Evolutionary conservation across 2,888 invertebrate species (phyloP).

Genomic region (Tupiocoris notatus): DNA sequence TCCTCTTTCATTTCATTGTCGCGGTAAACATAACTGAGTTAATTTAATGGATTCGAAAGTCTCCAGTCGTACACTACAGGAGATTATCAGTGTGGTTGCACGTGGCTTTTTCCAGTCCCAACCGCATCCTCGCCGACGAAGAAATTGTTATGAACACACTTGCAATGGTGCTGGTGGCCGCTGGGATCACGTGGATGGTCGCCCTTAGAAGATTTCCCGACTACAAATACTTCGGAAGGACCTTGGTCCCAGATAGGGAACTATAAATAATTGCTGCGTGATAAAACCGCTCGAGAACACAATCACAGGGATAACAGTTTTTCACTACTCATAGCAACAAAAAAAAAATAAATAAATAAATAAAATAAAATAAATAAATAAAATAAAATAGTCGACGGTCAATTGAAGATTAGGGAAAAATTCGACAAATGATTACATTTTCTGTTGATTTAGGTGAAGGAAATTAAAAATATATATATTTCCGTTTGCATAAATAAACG

Average conservation of each 20-base stretch:
- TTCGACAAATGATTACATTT: too few species aligned
- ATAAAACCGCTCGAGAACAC: too few species aligned
- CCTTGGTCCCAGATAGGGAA: constrained; percentile 57
- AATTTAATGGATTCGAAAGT: neutral
- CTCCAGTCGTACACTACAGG: neutral
- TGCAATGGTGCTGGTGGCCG: constrained; percentile 64
- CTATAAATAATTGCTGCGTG: constrained; percentile 6
- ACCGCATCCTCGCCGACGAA: constrained; percentile 54
- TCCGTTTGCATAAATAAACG: too few species aligned
- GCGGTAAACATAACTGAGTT: too few species aligned
- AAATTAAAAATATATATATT: too few species aligned
- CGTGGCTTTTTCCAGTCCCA: constrained; percentile 42
- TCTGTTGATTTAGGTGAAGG: too few species aligned
- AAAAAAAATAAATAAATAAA: too few species aligned
- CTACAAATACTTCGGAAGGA: constrained; percentile 58
- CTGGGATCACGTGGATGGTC: constrained; percentile 66
- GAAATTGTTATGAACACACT: constrained; percentile 69
- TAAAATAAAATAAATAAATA: too few species aligned
- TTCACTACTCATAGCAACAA: neutral
- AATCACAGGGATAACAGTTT: neutral
- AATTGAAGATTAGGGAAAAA: too few species aligned
- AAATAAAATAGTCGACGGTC: too few species aligned
- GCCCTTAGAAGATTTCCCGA: constrained; percentile 62
- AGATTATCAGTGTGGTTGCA: constrained; percentile 26
- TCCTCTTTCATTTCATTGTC: too few species aligned